Evolutionary conservation across 2,113 vertebrate species (phyloP).

Genomic region (Desmodus rotundus): DNA sequence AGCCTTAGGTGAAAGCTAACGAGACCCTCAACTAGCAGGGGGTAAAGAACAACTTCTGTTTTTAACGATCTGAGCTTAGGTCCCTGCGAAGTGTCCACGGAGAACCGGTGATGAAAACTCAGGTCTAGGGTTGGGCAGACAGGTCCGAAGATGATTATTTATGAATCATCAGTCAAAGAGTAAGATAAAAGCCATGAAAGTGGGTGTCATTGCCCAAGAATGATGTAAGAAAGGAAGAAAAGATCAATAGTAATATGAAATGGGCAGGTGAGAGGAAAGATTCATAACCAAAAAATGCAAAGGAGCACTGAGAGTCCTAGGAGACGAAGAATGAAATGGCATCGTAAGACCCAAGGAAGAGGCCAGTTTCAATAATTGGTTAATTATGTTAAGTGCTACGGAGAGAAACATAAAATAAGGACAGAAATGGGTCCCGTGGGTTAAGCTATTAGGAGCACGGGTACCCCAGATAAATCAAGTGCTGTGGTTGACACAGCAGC

Average conservation of each 20-base stretch:
- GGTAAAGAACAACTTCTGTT: not conserved
- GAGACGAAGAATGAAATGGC: not conserved
- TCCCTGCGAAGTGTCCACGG: accelerated
- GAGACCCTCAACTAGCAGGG: not conserved
- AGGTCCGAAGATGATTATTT: not conserved
- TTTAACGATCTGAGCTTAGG: not conserved
- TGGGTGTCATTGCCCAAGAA: not conserved
- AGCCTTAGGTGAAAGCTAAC: not conserved
- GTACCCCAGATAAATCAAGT: not conserved
- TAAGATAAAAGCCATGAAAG: not conserved
- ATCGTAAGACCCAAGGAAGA: not conserved
- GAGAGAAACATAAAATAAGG: not conserved
- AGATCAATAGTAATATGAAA: not conserved
- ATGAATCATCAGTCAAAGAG: not conserved
- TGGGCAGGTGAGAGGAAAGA: not conserved
- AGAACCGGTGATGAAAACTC: not conserved
- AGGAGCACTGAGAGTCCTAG: not conserved
- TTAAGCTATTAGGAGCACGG: not conserved
- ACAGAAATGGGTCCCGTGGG: not conserved
- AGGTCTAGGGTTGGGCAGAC: not conserved
- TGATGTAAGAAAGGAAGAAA: not conserved
- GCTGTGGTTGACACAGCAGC: accelerated
- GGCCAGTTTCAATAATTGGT: not conserved
- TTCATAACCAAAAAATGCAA: not conserved
- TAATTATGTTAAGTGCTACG: not conserved